Evolutionary conservation across 1,140 invertebrate species (phyloP).

Genomic region (Anastatus disparis): DNA sequence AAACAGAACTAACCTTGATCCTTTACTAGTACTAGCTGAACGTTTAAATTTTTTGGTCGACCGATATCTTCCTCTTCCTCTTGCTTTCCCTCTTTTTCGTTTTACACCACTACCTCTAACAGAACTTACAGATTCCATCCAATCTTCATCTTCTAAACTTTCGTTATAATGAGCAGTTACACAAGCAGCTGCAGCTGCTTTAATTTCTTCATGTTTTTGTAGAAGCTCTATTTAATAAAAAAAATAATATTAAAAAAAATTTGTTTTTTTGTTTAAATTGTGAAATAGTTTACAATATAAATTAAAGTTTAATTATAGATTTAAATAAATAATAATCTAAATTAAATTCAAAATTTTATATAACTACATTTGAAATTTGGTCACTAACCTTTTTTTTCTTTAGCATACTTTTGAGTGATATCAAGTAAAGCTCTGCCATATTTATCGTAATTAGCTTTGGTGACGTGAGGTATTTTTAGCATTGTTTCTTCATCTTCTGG

Average conservation of each 20-base stretch:
- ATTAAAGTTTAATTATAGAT: too few relatives aligned
- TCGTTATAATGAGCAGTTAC: constrained; percentile 34
- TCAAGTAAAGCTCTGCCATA: constrained; percentile 82
- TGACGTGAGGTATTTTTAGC: constrained; percentile 87
- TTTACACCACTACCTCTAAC: constrained; percentile 31
- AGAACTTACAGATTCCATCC: constrained; percentile 2
- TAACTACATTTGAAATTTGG: too few relatives aligned
- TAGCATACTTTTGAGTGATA: constrained; percentile 78
- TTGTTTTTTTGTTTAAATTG: too few relatives aligned
- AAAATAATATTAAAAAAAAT: too few relatives aligned
- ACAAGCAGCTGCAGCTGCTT: constrained; percentile 5
- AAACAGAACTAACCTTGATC: constrained; percentile 47
- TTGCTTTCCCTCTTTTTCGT: constrained; percentile 46
- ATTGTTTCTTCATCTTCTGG: constrained; percentile 81
- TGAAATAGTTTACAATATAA: too few relatives aligned
- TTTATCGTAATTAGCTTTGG: constrained; percentile 87
- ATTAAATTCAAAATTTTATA: too few relatives aligned
- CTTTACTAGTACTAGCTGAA: constrained; percentile 12
- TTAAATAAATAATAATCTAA: too few relatives aligned
- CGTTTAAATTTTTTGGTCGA: constrained; percentile 49
- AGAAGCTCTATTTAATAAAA: neutral
- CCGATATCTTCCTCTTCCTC: constrained; percentile 34
- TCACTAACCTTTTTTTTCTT: constrained; percentile 53
- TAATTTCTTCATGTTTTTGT: constrained; percentile 21
- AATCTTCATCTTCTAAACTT: constrained; percentile 40